Evolutionary conservation across 2,888 invertebrate genomes (phyloP), one percentile per base, ranked within the genome.

Genomic region (Schizotus pectinicornis): DNA sequence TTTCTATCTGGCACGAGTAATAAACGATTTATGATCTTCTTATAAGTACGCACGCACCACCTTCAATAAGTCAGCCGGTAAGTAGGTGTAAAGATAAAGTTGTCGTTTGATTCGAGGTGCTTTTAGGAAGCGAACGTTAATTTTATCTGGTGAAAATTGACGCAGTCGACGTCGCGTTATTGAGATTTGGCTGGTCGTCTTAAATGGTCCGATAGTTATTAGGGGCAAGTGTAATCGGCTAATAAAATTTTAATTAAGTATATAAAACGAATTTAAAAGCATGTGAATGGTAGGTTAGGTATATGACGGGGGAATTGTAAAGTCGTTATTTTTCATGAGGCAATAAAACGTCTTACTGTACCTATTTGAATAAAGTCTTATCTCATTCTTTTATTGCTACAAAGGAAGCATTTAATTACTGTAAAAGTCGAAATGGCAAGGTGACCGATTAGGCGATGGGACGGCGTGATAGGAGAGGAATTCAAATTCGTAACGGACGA

Each of bases 191-290:
- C 57, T 48, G 12, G 7, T 3, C 49, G 32, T 51, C 47, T 41
- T 61, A 58, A 58, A 51, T 52, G 58, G 41, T 46, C 49, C 39
- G 61, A 58, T 22, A 22, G 3, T 22, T 62, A 62, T 56, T 59
- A 53, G 56, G 59, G 61, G 58, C 59, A 66, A 60, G 59, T 63
- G 64, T 64, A 63, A 66, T 62, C 58, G 57, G 59, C 50, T 60
- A 58, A 66, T 64, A 66, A 66, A 64, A 63, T 61, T 62, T 66
- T 66, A 63, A 66, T 64, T 66, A 59, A 59, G 64, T 22, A 22
- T 50, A 59, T 64, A 63, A 63, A 66, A 60, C 59, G 62, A 64
- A 64, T 64, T 66, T 66, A 61, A 59, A 61, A 66, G 59, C 61
- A 64, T 59, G 66, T 59, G 58, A 61, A 64, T 62, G 61, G 42